Percentiles rank a stretch among this genome's conserved stretches.
Evolutionary conservation across 2,888 invertebrate genomes (phyloP).

Genomic region (Eupsilia transversa): DNA sequence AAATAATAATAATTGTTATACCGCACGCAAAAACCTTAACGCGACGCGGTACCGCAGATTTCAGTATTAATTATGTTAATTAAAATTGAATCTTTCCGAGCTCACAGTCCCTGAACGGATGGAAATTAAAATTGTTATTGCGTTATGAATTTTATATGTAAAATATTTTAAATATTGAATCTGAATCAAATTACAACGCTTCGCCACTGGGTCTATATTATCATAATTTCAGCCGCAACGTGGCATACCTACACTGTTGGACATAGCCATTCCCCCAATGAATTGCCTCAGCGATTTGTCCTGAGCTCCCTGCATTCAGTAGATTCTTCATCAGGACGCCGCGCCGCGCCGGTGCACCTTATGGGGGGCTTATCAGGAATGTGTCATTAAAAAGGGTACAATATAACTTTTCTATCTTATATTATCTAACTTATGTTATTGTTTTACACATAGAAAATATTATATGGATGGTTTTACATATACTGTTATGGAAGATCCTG

Average conservation of each 20-base stretch:
- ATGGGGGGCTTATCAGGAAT: not conserved
- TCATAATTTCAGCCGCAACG: not conserved
- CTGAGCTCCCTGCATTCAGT: not conserved
- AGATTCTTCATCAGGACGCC: not conserved
- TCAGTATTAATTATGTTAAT: constrained; percentile 47
- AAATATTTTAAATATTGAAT: constrained; percentile 24
- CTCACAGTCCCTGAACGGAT: constrained; percentile 33
- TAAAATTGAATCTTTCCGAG: constrained; percentile 31
- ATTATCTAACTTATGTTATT: not conserved
- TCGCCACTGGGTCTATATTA: not conserved
- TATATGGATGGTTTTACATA: too few relatives aligned
- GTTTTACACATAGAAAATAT: too few relatives aligned
- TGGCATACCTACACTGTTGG: not conserved
- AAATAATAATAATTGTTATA: constrained; percentile 10
- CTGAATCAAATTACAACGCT: not conserved
- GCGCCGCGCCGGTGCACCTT: not conserved
- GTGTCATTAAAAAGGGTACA: too few relatives aligned
- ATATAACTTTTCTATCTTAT: not conserved
- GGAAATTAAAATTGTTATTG: constrained; percentile 26
- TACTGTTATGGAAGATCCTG: not conserved
- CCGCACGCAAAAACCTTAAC: constrained; percentile 19
- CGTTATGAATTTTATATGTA: constrained; percentile 18
- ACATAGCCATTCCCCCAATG: not conserved
- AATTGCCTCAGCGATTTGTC: not conserved
- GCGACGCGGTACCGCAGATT: constrained; percentile 27